Conservation (phyloP, 2,113 vertebrate species). For the Cyphomyrus discorhynchus region DNA sequence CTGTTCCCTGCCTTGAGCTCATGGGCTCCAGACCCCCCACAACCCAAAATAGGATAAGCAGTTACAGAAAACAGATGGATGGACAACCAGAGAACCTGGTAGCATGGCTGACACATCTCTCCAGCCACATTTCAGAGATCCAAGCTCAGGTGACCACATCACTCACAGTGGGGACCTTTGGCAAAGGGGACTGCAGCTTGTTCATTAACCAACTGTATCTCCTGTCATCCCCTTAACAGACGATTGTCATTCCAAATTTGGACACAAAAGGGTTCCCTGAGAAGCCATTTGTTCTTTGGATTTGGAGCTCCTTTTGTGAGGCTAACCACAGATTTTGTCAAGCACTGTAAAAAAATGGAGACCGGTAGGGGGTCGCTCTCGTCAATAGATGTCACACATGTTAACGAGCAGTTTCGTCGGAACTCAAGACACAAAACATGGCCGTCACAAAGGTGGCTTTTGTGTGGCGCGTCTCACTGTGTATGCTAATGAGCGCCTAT, state of each 20-base stretch:
- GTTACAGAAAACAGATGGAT: too few relatives aligned
- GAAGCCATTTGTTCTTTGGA: conserved; percentile 17
- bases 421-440: conserved; percentile 25
- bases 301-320: conserved; percentile 12
- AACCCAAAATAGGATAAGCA: too few relatives aligned
- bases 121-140: neutral
- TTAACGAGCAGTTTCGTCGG: conserved; percentile 22
- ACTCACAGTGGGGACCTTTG: neutral
- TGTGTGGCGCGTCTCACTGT: conserved; percentile 12
- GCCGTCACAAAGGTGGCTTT: conserved; percentile 20
- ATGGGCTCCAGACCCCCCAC: too few relatives aligned
- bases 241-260: conserved; percentile 6
- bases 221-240: conserved; percentile 10
- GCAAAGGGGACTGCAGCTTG: neutral
- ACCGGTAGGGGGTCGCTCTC: conserved; percentile 19
- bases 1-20: too few relatives aligned
- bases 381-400: conserved; percentile 25
- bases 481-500: conserved; percentile 19
- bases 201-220: conserved; percentile 18
- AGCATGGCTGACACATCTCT: neutral
- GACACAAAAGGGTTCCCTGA: conserved; percentile 8
- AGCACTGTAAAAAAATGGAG: conserved; percentile 21
- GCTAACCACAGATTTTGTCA: conserved; percentile 20
- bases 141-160: neutral
- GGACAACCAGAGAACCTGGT: neutral